These are phyloP conservation scores for Acronicta psi DNA, from an alignment of 2,888 invertebrate species.

Conservation along the genomic window DNA sequence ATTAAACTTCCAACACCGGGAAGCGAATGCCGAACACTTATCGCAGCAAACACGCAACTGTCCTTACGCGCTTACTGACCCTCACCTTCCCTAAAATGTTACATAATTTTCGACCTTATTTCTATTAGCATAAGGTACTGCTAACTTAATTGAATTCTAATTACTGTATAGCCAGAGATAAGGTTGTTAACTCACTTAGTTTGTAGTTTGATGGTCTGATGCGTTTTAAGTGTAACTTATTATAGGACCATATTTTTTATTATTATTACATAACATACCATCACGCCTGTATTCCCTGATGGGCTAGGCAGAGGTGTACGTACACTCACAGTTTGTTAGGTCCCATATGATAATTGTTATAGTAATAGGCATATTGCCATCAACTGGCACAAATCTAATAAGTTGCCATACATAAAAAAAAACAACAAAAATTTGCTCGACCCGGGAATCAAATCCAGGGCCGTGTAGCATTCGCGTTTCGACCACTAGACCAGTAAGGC, in stretches of 20 bases:
- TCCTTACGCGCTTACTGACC: conserved; percentile 30
- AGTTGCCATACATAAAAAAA: too few relatives aligned
- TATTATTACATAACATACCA: conserved; percentile 24
- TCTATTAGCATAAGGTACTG: conserved; percentile 4
- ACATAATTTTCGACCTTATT: conserved; percentile 28
- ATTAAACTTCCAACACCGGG: conserved; percentile 30
- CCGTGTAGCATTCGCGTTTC: too few relatives aligned
- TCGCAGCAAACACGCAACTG: conserved; percentile 37
- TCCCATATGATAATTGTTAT: too few relatives aligned
- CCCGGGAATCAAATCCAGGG: too few relatives aligned
- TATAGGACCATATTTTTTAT: conserved; percentile 30
- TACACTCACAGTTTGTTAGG: too few relatives aligned
- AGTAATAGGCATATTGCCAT: too few relatives aligned
- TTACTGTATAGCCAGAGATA: conserved; percentile 58
- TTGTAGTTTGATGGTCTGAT: conserved; percentile 57
- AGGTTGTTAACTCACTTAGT: conserved; percentile 60
- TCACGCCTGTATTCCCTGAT: too few relatives aligned
- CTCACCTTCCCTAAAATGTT: neutral
- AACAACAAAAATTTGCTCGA: too few relatives aligned
- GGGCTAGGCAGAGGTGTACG: too few relatives aligned
- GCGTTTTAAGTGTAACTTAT: conserved; percentile 64
- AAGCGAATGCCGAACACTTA: conserved; percentile 28
- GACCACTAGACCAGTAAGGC: too few relatives aligned
- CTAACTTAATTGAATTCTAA: conserved; percentile 26
- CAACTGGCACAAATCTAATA: neutral